Base-by-base conservation (phyloP, 2,797 vertebrate species). In the Pseudotriccus pelzelni region DNA sequence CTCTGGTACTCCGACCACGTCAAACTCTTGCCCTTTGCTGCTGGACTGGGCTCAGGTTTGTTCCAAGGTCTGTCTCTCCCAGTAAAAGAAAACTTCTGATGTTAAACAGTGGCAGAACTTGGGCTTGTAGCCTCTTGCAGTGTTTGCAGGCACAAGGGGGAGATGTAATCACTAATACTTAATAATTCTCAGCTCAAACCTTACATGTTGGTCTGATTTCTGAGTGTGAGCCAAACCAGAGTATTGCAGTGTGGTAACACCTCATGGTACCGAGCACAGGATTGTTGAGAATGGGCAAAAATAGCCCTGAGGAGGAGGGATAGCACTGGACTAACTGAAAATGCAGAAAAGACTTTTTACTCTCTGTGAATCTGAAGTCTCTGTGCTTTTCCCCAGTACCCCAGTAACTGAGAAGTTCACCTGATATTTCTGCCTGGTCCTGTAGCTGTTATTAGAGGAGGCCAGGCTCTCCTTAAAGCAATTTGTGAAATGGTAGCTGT, bases 401-500 rank as follows among this genome's bases (percentile, higher is more conserved):
- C 41, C 53, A 22, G 95, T 85, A 93, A 84, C 84, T 62, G 89
- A 94, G 95, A 87, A 86, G 76, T 81, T 73, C 7, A 81, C 90
- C 82, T 78, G 81, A 72, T 95, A 77, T 73, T 84, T 94, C 94
- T 96, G 44, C 15, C 83, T 88, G 84, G 72, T 93, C 89, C 83
- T 0, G 0, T 89, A 72, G 93, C 96, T 97, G 91, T 94, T 93
- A 89, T 56, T 96, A 90, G 89, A 91, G 77, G 92, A 95, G 93
- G 79, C 84, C 34, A 30, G 84, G 82, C 92, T 97, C 97, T 97
- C 20, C 21, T 96, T 94, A 92, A 95, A 97, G 95, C 91, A 96
- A 94, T 98, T 97, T 97, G 89, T 63, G 78, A 97, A 97, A 97
- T 97, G 95, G 94, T 95, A 91, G 93, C 95, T 64, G 66, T 68